Evolutionary conservation across 2,797 vertebrate species (phyloP).

Genomic region (Ateles fusciceps): DNA sequence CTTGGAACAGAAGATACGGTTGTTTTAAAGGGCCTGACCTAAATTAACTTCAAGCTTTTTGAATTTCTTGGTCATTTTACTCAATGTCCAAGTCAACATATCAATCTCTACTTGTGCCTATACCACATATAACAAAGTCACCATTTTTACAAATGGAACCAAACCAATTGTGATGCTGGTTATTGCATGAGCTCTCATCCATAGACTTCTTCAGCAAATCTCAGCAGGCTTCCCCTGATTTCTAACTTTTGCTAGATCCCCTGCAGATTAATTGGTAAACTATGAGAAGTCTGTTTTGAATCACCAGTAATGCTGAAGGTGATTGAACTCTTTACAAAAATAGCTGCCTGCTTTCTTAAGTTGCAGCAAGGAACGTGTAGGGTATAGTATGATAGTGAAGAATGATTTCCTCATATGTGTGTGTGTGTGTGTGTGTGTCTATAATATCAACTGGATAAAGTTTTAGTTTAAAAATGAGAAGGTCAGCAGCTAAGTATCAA

Average conservation of each 20-base stretch:
- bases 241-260: not conserved
- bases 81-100: not conserved
- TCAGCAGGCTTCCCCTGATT: not conserved
- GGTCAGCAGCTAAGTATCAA: not conserved
- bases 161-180: not conserved
- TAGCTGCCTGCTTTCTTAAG: not conserved
- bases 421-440: no score
- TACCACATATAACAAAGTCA: not conserved
- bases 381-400: not conserved
- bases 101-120: not conserved
- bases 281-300: not conserved
- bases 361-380: not conserved
- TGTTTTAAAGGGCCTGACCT: not conserved
- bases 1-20: not conserved
- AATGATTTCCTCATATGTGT: not conserved
- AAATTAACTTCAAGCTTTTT: not conserved
- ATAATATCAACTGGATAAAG: not conserved
- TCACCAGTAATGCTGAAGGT: not conserved
- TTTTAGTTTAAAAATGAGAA: not conserved
- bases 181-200: fast-evolving
- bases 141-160: not conserved
- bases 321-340: not conserved
- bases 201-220: not conserved
- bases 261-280: not conserved
- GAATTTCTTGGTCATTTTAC: not conserved